Evolutionary conservation across 2,113 vertebrate genomes (phyloP), one percentile per base, ranked within the genome.

Genomic region (Taurulus bubalis): DNA sequence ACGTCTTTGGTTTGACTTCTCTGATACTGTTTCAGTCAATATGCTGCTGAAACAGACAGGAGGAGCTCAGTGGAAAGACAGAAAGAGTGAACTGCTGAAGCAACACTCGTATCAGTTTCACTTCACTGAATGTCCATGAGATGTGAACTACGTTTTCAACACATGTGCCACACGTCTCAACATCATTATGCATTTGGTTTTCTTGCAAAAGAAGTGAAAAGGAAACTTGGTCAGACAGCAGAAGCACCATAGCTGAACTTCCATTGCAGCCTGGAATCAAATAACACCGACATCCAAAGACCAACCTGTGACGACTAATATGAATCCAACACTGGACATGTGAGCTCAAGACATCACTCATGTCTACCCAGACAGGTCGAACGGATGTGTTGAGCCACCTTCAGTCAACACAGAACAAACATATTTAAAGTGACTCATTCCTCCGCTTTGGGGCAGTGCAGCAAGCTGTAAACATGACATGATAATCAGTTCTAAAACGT

Each of bases 1-100:
- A 51, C 9, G 69, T 36, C 79, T 69, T 85, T 80, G 75, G 42
- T 74, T 64, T 77, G 84, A 81, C 78, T 42, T 82, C 16, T 80
- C 15, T 77, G 71, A 89, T 85, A 70, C 56, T 36, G 72, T 71
- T 6, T 75, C 45, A 58, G 79, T 51, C 55, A 79, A 82, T 60
- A 77, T 53, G 65, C 56, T 40, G 32, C 51, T 77, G 81, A 71
- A 22, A 40, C 9, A 34, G 0, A 82, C 18, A 34, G 14, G 14
- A 45, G 32, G 22, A 24, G 22, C 55, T 42, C 8, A 65, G 26
- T 10, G 0, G 34, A 53, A 59, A 11, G 42, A 36, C 9, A n/a
- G 16, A 38, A 11, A 40, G 55, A 22, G 24, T 36, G 8, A 51
- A 51, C 14, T 47, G 12, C 8, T 26, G 18, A 75, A 55, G 11